Percentiles rank a stretch among this genome's conserved stretches.
Evolutionary conservation across 2,888 invertebrate species (phyloP).

Genomic region (Zootermopsis nevadensis): DNA sequence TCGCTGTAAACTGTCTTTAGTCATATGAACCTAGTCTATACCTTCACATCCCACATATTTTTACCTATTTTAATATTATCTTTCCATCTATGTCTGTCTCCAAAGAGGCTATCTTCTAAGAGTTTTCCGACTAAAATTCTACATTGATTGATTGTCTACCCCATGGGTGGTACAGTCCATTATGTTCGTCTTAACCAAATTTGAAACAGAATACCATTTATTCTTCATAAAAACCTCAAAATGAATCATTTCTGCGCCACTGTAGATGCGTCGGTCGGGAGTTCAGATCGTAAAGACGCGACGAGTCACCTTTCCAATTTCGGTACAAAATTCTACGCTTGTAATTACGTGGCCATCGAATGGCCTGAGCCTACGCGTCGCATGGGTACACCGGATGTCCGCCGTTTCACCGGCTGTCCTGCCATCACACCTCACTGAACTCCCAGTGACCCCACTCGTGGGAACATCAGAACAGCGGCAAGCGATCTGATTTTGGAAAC

Average conservation of each 20-base stretch:
- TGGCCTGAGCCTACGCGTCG: no score
- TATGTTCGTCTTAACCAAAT: not conserved
- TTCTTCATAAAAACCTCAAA: no score
- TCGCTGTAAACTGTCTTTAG: not conserved
- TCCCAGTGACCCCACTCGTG: slow-evolving; percentile 20
- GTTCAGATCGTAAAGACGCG: no score
- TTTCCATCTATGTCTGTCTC: not conserved
- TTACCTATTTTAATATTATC: not conserved
- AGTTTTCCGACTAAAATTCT: not conserved
- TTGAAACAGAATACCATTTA: no score
- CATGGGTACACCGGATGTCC: slow-evolving; percentile 39
- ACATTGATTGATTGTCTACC: not conserved
- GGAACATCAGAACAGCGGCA: not conserved
- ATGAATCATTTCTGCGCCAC: no score
- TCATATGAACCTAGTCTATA: not conserved
- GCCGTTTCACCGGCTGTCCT: slow-evolving; percentile 42
- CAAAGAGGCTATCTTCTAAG: not conserved
- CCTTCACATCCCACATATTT: not conserved
- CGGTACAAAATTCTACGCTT: no score
- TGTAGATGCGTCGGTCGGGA: no score
- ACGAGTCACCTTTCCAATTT: no score
- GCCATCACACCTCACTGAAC: slow-evolving; percentile 41
- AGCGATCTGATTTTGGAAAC: not conserved
- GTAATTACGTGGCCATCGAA: not conserved
- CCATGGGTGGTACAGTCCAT: not conserved